phyloP scores from a whole-genome alignment of 1,140 invertebrate genomes.

The Whitmania pigra region DNA sequence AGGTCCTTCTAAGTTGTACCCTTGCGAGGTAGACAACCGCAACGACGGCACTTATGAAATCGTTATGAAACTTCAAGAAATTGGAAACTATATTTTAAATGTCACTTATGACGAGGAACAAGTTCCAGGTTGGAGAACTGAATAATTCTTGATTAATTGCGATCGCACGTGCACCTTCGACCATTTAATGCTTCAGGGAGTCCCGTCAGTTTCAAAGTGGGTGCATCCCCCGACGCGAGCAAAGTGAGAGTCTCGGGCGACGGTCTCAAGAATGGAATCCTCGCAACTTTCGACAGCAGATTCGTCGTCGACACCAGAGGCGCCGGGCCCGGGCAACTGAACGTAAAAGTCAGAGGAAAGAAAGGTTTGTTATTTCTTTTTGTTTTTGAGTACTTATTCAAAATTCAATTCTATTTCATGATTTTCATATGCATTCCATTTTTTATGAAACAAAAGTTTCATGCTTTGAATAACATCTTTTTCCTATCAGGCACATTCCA shows the following conservation, averaged over 20 bases:
- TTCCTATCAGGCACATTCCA: constrained; percentile 66
- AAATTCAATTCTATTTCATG: not conserved
- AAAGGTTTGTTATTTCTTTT: constrained; percentile 58
- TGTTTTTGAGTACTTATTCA: not conserved
- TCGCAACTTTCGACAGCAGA: constrained; percentile 85
- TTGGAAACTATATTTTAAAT: constrained; percentile 78
- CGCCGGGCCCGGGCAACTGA: constrained; percentile 66
- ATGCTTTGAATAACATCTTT: not conserved
- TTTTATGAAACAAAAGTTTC: not conserved
- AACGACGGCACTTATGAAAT: constrained; percentile 91
- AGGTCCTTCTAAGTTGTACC: constrained; percentile 64
- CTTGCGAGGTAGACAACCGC: constrained; percentile 94
- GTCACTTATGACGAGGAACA: constrained; percentile 78
- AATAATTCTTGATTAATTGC: not conserved
- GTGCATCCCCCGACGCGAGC: constrained; percentile 87
- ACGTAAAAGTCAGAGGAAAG: constrained; percentile 87
- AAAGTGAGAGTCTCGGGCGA: constrained; percentile 70
- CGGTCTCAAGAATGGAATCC: constrained; percentile 85
- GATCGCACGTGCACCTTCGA: not conserved
- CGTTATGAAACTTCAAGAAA: constrained; percentile 84
- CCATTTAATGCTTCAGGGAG: constrained; percentile 49
- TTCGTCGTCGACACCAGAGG: constrained; percentile 96
- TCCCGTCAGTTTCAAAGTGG: constrained; percentile 76
- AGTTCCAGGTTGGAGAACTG: constrained; percentile 42
- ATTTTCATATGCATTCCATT: not conserved